Percentiles rank a stretch among this genome's conserved stretches.
Conservation (phyloP, 2,888 invertebrate species). For the Agrotis clavis region DNA sequence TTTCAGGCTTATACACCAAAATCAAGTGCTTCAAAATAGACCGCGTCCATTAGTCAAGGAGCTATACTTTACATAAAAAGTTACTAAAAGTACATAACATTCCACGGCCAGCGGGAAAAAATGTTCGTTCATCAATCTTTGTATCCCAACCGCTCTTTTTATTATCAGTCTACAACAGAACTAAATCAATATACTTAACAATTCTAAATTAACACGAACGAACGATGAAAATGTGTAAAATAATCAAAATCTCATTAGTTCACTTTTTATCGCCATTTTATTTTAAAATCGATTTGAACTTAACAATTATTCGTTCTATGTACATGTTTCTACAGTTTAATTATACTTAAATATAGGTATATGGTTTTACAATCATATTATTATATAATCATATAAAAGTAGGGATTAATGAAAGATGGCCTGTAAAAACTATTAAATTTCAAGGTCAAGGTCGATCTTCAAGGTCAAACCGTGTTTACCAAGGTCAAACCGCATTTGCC, state of each 20-base stretch:
- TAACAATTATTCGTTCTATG: conserved; percentile 20
- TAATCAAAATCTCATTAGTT: conserved; percentile 57
- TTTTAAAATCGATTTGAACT: conserved; percentile 22
- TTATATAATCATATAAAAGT: neutral
- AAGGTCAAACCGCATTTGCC: no score
- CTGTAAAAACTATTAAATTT: no score
- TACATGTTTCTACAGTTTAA: conserved; percentile 12
- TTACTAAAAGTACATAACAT: neutral
- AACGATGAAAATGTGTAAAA: conserved; percentile 38
- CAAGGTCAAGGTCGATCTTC: no score
- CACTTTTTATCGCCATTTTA: conserved; percentile 36
- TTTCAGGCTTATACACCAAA: neutral
- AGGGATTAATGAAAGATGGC: neutral
- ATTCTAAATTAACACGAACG: neutral
- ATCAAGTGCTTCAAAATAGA: neutral
- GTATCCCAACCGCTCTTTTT: neutral
- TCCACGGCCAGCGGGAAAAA: neutral
- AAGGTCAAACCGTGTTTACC: no score
- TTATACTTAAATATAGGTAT: neutral
- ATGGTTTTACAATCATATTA: neutral
- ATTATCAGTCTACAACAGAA: conserved; percentile 4
- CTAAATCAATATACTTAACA: conserved; percentile 13
- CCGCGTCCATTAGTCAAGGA: neutral
- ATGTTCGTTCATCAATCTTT: conserved; percentile 22
- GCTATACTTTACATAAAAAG: neutral